Evolutionary conservation across 2,113 vertebrate species (phyloP), one percentile per base, ranked within the genome.

Genomic region (Cyanoramphus novaezelandiae): DNA sequence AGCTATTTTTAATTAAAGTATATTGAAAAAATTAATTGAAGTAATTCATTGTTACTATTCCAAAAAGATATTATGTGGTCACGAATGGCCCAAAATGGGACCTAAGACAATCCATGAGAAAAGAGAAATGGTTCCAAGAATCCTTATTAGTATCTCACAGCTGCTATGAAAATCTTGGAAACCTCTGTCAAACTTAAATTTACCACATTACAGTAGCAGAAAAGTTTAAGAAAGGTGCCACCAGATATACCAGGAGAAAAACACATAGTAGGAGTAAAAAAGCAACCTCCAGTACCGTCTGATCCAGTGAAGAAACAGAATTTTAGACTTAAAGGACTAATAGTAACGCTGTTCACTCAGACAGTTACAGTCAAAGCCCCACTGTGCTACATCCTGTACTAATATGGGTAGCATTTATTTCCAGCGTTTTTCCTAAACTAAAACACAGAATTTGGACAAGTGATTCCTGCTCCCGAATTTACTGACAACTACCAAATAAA

Each of bases 1-100:
- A 79, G 23, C 31, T 94, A 92, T 79, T 86, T 89, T 86, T 86
- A 82, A 81, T 60, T 77, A 60, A 92, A 96, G 62, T 80, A 82
- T 17, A 65, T 18, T 43, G 64, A 68, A 84, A 59, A 93, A 77
- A 76, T 50, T 59, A 88, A 90, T 83, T 74, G 8, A 90, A 88
- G 53, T 18, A 55, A 95, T 91, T 87, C 60, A 96, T 95, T 92
- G 92, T 71, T 78, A 88, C 82, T 79, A 78, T 83, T 84, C 28
- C 65, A 93, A 47, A 87, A 92, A 86, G 62, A 75, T 28, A 82
- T 43, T 63, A 82, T 15, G 14, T 64, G 35, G 46, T 60, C 85
- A 84, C 15, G 81, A 93, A 93, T 46, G 80, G 41, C 24, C 47
- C 37, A 70, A 90, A 83, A 92, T 44, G 27, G 20, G 28, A 84